Evolutionary conservation across 2,797 vertebrate genomes (phyloP).

Genomic region (Acanthopagrus latus): DNA sequence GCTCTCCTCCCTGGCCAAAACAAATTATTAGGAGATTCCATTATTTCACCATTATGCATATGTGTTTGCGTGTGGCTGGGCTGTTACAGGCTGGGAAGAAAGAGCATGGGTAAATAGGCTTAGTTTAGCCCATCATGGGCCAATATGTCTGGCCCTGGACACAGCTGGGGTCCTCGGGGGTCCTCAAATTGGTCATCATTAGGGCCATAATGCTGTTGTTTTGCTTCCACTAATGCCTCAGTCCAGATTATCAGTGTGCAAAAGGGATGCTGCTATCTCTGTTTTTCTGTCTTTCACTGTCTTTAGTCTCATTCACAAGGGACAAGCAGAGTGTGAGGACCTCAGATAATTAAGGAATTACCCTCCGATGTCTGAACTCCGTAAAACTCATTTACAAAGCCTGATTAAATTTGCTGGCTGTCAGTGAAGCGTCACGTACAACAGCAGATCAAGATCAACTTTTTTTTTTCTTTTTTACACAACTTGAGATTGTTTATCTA

Average conservation of each 20-base stretch:
- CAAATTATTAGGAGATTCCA: conserved; percentile 88
- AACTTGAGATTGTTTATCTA: no score
- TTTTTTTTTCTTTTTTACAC: neutral
- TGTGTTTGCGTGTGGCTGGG: conserved; percentile 80
- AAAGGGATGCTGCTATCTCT: conserved; percentile 36
- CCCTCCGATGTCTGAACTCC: conserved; percentile 17
- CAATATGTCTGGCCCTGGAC: conserved; percentile 80
- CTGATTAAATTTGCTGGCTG: conserved; percentile 19
- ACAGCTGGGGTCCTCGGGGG: conserved; percentile 85
- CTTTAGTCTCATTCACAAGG: conserved; percentile 23
- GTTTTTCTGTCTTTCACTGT: conserved; percentile 46
- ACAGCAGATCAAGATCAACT: neutral
- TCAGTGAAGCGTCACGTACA: neutral
- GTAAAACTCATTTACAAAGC: conserved; percentile 20
- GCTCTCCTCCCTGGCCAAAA: conserved; percentile 76
- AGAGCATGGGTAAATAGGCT: conserved; percentile 79
- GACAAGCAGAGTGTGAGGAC: conserved; percentile 22
- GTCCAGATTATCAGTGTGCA: conserved; percentile 57
- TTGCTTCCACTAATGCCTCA: conserved; percentile 68
- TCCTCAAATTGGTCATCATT: conserved; percentile 85
- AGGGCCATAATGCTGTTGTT: conserved; percentile 78
- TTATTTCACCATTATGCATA: conserved; percentile 89
- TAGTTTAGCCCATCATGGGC: conserved; percentile 84
- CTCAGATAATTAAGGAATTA: conserved; percentile 40
- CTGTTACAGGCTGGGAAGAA: conserved; percentile 62